phyloP scores from a whole-genome alignment of 1,140 invertebrate genomes.

The Calliphora vicina region DNA sequence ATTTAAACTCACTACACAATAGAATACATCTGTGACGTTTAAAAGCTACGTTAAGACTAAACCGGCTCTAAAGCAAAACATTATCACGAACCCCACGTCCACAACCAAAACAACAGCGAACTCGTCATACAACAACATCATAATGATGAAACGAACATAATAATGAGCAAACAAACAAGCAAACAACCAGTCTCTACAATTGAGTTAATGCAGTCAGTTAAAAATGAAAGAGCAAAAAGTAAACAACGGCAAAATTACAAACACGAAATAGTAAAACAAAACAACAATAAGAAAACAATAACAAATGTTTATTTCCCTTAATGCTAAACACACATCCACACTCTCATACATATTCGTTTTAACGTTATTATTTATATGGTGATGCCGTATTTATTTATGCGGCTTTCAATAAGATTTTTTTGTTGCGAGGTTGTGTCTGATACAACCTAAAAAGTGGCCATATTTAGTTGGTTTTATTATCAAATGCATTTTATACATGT shows the following conservation, averaged over 20 bases:
- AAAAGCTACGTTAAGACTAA: slow-evolving; percentile 17
- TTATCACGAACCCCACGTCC: neutral
- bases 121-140: slow-evolving; percentile 8
- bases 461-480: neutral
- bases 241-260: neutral
- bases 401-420: neutral
- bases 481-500: neutral
- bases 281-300: slow-evolving; percentile 7
- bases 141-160: neutral
- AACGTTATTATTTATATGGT: neutral
- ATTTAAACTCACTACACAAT: too few relatives aligned
- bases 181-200: neutral
- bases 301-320: neutral
- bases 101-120: neutral
- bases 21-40: neutral
- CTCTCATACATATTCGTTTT: neutral
- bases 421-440: neutral
- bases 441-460: too few relatives aligned
- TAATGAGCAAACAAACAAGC: neutral
- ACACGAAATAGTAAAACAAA: too few relatives aligned
- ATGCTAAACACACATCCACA: neutral
- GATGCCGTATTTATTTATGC: neutral
- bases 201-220: neutral
- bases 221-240: neutral
- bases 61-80: slow-evolving; percentile 29